Percentiles rank a stretch among this genome's conserved stretches.
phyloP scores from a whole-genome alignment of 2,113 vertebrate genomes.

The Asarcornis scutulata region DNA sequence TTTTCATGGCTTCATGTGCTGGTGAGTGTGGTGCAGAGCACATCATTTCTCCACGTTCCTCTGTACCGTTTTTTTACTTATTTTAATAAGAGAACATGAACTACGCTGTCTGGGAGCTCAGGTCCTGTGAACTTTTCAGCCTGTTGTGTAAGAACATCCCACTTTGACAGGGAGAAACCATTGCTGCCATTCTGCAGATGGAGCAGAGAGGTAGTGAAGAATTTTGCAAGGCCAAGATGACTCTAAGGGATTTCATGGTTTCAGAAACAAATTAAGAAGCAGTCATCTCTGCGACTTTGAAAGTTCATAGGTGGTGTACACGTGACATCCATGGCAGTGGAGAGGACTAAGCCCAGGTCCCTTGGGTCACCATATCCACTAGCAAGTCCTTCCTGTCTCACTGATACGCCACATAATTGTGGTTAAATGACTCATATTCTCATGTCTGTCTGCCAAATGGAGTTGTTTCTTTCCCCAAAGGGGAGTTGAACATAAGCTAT shows the following conservation, averaged over 20 bases:
- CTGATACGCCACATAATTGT: not conserved
- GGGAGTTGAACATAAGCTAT: not conserved
- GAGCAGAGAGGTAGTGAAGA: not conserved
- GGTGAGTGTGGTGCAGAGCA: not conserved
- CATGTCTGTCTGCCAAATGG: not conserved
- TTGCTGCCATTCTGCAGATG: not conserved
- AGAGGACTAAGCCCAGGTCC: not conserved
- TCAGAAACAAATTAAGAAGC: not conserved
- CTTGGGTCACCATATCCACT: not conserved
- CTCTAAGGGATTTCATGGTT: not conserved
- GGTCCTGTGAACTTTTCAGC: not conserved
- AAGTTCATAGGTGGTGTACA: not conserved
- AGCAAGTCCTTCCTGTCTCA: not conserved
- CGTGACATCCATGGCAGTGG: fast-evolving
- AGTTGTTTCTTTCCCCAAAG: not conserved
- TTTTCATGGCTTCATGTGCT: not conserved
- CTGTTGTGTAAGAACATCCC: not conserved
- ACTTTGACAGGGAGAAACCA: not conserved
- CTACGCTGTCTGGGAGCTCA: not conserved
- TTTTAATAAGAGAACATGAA: not conserved
- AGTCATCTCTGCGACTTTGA: not conserved
- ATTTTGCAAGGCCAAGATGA: not conserved
- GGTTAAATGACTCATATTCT: not conserved
- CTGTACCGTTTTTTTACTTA: not conserved
- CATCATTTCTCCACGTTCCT: not conserved